Base-by-base conservation (phyloP, 2,797 vertebrate genomes). In the Sebastiscus albofasciatus region DNA sequence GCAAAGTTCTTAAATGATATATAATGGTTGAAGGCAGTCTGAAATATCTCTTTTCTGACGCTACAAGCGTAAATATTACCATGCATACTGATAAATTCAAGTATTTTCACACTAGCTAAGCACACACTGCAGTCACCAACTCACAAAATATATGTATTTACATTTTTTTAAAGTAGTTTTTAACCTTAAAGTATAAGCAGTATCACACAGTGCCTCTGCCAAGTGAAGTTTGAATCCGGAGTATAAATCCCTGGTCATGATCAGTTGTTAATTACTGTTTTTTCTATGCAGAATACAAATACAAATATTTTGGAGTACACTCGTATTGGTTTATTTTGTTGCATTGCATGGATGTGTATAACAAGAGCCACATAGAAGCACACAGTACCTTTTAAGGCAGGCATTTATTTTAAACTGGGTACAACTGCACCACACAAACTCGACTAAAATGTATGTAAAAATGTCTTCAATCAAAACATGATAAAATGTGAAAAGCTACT, bases 401-500 rank as follows among this genome's bases (percentile, higher is more conserved):
- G 95, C 94, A 91, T 96, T 96, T 96, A 96, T 96, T 96, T 96
- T 93, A 82, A 93, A 95, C 92, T 94, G 92, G 94, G 94, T 94
- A 95, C 94, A 94, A 94, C 85, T 93, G 93, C 92, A 95, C 93
- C 96, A 95, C 94, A 96, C 94, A 94, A 94, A 95, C 90, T 46
- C 7, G 93, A 94, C 93, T 92, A 88, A 91, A 91, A 94, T 92
- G 91, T 92, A 93, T 92, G 92, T 86, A 90, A 94, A 94, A 94
- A 94, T 93, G 91, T 94, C 81, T 80, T 92, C 82, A 92, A 88
- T 93, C 82, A 91, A 93, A 93, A 93, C 88, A 93, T 93, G 93
- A 93, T 83, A 67, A 94, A 92, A 91, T 90, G 90, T 93, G 93
- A 93, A 93, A 94, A 91, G 93, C 93, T 93, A 95, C 93, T 67